Base-by-base conservation (phyloP, 1,140 invertebrate genomes). In the Pemphigus obesinymphae region DNA sequence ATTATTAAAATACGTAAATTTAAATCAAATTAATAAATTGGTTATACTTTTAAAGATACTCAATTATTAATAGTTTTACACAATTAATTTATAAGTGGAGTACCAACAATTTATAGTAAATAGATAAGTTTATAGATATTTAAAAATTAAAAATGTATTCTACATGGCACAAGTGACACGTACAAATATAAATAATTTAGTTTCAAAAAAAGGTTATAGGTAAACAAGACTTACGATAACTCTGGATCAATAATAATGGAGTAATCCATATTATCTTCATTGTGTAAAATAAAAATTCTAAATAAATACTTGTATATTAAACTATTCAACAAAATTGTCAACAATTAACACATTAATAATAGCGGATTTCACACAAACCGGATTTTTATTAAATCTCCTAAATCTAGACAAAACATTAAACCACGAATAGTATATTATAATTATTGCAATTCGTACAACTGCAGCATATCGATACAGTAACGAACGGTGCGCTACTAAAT, bases 211-310 rank as follows among this genome's bases (percentile, higher is more conserved):
- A 31, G 10, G n/a, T 31, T 72, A 29, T 31, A 48, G 15, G 31
- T 31, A 50, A 0, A 31, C 3, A n/a, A 50, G 3, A 73, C 70
- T 73, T 50, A 73, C 70, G 29, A 29, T n/a, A 73, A 73, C 45
- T 73, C 43, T 73, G 70, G 6, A 73, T 50, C 3, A 73, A 17
- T 31, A 73, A 73, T 50, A 73, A 50, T 13, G 15, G 70, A 20
- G 26, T 73, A 20, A 50, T 73, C 70, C 70, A 73, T 50, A 73
- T 34, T n/a, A 73, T 50, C 70, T 73, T 73, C 70, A 73, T 73
- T 31, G 43, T 13, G 45, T 5, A 50, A 72, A 50, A 31, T 50
- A 31, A 31, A 29, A 70, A 70, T 26, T 17, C 0, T 8, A 40
- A 26, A 40, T 37, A 40, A 66, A 66, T 10, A 66, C 20, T 48